Base-by-base conservation (phyloP, 2,888 invertebrate species). In the Elmis aenea region DNA sequence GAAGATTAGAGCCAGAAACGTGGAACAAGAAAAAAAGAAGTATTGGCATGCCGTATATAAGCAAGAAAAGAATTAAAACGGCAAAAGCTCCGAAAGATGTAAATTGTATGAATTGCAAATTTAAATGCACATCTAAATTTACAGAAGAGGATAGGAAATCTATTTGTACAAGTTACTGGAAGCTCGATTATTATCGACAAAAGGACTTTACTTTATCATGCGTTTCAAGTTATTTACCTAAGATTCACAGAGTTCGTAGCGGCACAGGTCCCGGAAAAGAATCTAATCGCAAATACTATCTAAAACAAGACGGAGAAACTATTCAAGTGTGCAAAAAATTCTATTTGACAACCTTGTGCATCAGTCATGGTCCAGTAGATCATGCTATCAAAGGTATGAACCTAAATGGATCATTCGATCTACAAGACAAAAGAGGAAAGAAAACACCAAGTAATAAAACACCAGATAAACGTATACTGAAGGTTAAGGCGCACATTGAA, bases 341-440 rank as follows among this genome's bases (percentile, higher is more conserved):
- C 9, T 30, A 22, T 22, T 8, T 22, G n/a, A 30, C 6, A 5
- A 30, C 30, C 13, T 11, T 28, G 5, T 9, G 18, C 11, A 30
- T 30, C 5, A 30, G 30, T 9, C 21, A 30, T 9, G 30, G 30
- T 3, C 30, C 30, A 2, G 13, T 30, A 3, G 13, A 30, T 30
- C 2, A 11, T 5, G 30, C 30, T 3, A 13, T 29, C n/a, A 3
- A 18, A 11, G 20, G 21, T 9, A 20, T 12, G 13, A 20, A 5
- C 11, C 20, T 20, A 11, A 10, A 10, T 20, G 20, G 11, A 14
- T 20, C 20, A 14, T 29, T 20, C 20, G 18, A 9, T 14, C 6
- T 5, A 6, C n/a, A 11, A 5, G 6, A 29, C 15, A 29, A 29
- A 29, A 18, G 29, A 11, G 29, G 29, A 20, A 2, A 8, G 8